Evolutionary conservation across 2,113 vertebrate genomes (phyloP), one percentile per base, ranked within the genome.

Genomic region (Candoia aspera): DNA sequence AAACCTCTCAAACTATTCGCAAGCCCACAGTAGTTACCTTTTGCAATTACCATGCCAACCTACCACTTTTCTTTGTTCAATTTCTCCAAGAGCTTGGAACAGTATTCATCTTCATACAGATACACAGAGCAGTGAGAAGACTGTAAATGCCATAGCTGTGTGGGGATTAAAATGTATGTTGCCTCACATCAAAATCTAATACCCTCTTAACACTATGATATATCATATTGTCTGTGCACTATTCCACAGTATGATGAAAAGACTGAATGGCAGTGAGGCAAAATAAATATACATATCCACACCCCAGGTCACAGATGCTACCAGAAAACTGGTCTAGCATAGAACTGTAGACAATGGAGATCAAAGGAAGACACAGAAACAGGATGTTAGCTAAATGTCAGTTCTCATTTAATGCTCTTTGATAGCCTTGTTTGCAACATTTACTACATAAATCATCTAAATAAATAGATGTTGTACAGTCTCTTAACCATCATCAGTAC

Each of bases 391-490:
- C 87, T 96, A 97, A 97, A 97, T 94, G 95, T 97, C 95, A 96
- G 93, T 96, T 97, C 89, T 97, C 95, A 96, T 97, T 98, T 97
- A 98, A 97, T 97, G 96, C 96, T 96, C 23, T 91, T 97, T 96
- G 95, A 96, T 97, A 96, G 93, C 96, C 96, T 96, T 92, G 91
- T 97, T 97, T 98, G 97, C 96, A 96, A 97, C 96, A 93, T 97
- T 97, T 97, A 97, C 97, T 97, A 98, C 97, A 97, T 97, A 98
- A 97, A 97, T 98, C 97, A 98, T 97, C 98, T 98, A 98, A 98
- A 98, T 98, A 98, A 98, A 98, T 98, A 98, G 97, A 98, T 97
- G 98, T 96, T 97, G 94, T 97, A 98, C 97, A 98, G 96, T 97
- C 97, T 98, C 96, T 98, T 96, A 95, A 96, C 97, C 96, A 12